These are phyloP conservation scores for Halcyon senegalensis DNA, from an alignment of 2,113 vertebrate genomes.

Conservation along the genomic window DNA sequence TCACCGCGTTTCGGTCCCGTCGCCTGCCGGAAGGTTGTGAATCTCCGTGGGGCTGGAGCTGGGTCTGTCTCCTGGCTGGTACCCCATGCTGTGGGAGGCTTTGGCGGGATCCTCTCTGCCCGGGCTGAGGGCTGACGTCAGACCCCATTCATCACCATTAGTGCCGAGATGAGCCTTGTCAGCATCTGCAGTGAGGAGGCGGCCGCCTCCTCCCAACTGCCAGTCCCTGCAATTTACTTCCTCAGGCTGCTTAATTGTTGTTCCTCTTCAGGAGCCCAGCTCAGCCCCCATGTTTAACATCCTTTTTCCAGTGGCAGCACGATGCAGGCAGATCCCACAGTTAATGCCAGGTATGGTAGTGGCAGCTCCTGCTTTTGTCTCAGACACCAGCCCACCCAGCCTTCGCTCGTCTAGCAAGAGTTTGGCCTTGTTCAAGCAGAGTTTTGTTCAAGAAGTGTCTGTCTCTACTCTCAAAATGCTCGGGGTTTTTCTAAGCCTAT, in stretches of 20 bases:
- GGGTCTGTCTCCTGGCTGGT: not conserved
- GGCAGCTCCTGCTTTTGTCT: constrained; percentile 7
- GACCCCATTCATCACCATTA: not conserved
- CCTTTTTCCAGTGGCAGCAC: not conserved
- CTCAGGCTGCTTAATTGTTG: constrained; percentile 22
- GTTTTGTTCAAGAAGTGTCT: not conserved
- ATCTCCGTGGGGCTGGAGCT: accelerated
- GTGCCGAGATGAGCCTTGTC: not conserved
- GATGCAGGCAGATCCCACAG: not conserved
- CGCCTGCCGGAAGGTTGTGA: not conserved
- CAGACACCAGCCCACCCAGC: not conserved
- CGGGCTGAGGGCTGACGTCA: not conserved
- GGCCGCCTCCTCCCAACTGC: not conserved
- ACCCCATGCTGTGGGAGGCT: not conserved
- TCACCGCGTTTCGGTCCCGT: accelerated
- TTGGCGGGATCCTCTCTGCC: not conserved
- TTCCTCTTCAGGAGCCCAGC: not conserved
- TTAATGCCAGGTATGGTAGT: not conserved
- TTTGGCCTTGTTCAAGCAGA: not conserved
- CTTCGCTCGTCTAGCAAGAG: not conserved
- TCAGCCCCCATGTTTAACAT: constrained; percentile 30
- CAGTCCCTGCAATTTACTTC: constrained; percentile 26
- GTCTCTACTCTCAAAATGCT: not conserved
- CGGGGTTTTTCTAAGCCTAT: constrained; percentile 9
- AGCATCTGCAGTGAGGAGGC: not conserved